Evolutionary conservation across 92 coral and sea anemone genomes (phyloP).

Genomic region (Pocillopora grandis): DNA sequence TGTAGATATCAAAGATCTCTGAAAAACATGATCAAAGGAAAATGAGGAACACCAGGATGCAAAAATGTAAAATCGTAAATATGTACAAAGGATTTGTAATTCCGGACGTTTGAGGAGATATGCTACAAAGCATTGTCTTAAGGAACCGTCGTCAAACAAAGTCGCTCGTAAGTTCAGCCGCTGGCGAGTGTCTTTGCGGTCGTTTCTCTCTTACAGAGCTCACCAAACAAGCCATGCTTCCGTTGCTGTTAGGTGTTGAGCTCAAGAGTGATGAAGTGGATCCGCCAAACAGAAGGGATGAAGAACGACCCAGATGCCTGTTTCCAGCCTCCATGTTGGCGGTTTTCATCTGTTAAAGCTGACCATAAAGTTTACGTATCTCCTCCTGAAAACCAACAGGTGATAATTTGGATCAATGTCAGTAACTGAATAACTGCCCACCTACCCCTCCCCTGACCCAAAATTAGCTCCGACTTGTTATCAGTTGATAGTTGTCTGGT

Average conservation of each 20-base stretch:
- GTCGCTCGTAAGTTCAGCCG: conserved; percentile 78
- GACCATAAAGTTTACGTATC: conserved; percentile 81
- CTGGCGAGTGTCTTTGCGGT: conserved; percentile 70
- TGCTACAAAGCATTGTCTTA: no score
- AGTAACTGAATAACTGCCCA: no score
- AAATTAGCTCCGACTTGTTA: no score
- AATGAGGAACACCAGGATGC: no score
- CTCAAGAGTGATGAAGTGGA: conserved; percentile 51
- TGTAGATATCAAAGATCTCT: background rate
- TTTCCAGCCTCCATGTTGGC: conserved; percentile 86
- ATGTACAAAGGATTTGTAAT: background rate
- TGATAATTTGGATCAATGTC: no score
- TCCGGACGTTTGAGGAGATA: no score
- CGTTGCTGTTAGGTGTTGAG: conserved; percentile 16
- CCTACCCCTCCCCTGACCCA: no score
- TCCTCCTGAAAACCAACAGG: conserved; percentile 60
- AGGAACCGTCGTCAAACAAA: conserved; percentile 43
- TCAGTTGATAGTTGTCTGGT: no score
- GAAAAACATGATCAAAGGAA: no score
- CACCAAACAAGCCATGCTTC: conserved; percentile 21
- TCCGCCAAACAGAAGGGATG: conserved; percentile 52
- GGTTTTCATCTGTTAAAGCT: conserved; percentile 24
- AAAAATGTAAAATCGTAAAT: background rate
- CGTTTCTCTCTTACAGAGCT: conserved; percentile 46
- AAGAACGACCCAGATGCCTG: conserved; percentile 74